A percentile compares a stretch with the other conserved stretches of the same genome.
These are phyloP conservation scores for Pristis pectinata DNA, from an alignment of 2,797 vertebrate species.

Conservation along the genomic window DNA sequence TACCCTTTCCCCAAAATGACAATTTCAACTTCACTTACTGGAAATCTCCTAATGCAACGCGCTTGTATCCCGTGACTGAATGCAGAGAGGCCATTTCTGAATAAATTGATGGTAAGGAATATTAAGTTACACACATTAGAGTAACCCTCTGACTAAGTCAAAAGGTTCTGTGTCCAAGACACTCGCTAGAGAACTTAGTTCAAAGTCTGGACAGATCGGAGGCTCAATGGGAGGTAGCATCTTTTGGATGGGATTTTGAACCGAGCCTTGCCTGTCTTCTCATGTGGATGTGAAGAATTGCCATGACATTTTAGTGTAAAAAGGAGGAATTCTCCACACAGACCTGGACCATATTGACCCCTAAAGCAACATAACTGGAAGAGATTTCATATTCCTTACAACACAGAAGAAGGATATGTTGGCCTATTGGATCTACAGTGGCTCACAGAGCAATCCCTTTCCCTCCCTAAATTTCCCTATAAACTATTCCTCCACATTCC, in stretches of 20 bases:
- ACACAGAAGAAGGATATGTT: too few species aligned
- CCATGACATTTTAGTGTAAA: too few species aligned
- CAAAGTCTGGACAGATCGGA: neutral
- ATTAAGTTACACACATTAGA: neutral
- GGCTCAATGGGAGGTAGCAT: neutral
- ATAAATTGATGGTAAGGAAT: neutral
- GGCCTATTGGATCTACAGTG: too few species aligned
- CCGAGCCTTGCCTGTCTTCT: neutral
- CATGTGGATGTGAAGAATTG: neutral
- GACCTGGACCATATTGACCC: neutral
- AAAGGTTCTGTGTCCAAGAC: neutral
- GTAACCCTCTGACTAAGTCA: neutral
- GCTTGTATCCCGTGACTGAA: neutral
- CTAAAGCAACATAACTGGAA: neutral
- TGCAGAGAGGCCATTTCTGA: neutral
- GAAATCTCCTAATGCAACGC: neutral
- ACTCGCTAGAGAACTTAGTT: too few species aligned
- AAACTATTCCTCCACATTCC: too few species aligned
- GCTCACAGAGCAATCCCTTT: too few species aligned
- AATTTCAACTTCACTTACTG: constrained; percentile 12
- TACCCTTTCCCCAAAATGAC: constrained; percentile 15
- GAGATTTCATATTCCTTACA: neutral
- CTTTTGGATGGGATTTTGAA: neutral
- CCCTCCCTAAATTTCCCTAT: too few species aligned
- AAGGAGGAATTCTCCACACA: neutral